Conservation (phyloP, 2,113 vertebrate genomes). For the Phylloscopus trochilus region DNA sequence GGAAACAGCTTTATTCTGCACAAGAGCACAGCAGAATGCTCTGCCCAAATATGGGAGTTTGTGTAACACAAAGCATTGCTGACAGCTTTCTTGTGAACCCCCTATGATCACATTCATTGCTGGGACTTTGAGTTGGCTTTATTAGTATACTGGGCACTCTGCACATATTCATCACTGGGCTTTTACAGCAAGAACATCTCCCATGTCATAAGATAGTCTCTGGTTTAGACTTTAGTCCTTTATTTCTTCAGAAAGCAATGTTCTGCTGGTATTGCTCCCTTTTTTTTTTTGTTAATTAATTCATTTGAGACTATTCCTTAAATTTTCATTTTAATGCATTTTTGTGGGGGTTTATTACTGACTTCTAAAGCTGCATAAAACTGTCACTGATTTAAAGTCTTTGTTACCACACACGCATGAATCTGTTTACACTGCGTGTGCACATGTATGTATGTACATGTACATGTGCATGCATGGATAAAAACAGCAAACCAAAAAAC, state of each 20-base stretch:
- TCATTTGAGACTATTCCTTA: constrained; percentile 73
- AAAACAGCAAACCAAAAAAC: background rate
- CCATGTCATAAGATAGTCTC: constrained; percentile 37
- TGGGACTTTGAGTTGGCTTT: background rate
- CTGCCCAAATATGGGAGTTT: background rate
- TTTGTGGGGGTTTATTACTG: constrained; percentile 67
- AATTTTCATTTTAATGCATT: constrained; percentile 73
- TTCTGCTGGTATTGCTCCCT: background rate
- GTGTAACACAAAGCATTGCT: background rate
- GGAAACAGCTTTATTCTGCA: background rate
- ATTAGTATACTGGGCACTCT: background rate
- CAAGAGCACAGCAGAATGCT: background rate
- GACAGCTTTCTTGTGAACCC: background rate
- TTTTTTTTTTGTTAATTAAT: constrained; percentile 69
- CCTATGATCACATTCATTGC: background rate
- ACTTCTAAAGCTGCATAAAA: constrained; percentile 63
- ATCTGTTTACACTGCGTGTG: background rate
- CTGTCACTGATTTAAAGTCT: constrained; percentile 56
- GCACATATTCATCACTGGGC: background rate
- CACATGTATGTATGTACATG: background rate
- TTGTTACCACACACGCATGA: background rate
- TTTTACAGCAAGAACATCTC: constrained; percentile 47
- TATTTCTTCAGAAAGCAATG: constrained; percentile 56
- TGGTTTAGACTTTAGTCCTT: constrained; percentile 57
- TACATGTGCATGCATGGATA: background rate